A percentile compares a stretch with the other conserved stretches of the same genome.
Evolutionary conservation across 2,797 vertebrate genomes (phyloP).

Genomic region (Crocidura indochinensis): DNA sequence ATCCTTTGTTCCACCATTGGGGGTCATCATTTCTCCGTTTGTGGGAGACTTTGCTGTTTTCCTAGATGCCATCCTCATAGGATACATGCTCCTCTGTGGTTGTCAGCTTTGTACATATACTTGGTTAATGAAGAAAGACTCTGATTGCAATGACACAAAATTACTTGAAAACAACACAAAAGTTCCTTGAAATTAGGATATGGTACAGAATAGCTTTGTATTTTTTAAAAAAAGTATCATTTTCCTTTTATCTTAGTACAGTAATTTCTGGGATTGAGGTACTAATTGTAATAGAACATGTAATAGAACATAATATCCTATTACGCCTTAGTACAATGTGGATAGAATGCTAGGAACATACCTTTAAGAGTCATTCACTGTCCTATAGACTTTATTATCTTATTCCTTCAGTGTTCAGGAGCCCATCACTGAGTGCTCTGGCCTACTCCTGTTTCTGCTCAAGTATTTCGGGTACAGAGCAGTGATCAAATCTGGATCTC

Average conservation of each 20-base stretch:
- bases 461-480: too few species aligned
- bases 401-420: neutral
- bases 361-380: slow-evolving; percentile 12
- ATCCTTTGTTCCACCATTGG: slow-evolving; percentile 82
- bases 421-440: too few species aligned
- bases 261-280: slow-evolving; percentile 25
- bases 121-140: slow-evolving; percentile 50
- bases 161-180: neutral
- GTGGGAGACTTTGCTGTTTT: slow-evolving; percentile 49
- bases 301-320: neutral
- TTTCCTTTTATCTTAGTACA: slow-evolving; percentile 51
- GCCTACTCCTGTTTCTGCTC: too few species aligned
- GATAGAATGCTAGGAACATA: neutral
- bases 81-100: neutral
- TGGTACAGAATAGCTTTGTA: slow-evolving; percentile 24
- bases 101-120: slow-evolving; percentile 8
- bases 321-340: slow-evolving; percentile 16
- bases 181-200: slow-evolving; percentile 5
- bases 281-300: neutral
- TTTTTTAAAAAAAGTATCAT: slow-evolving; percentile 10
- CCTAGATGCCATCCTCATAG: slow-evolving; percentile 19
- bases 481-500: too few species aligned
- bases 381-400: slow-evolving; percentile 44
- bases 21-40: slow-evolving; percentile 86
- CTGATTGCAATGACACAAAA: slow-evolving; percentile 44